phyloP scores from a whole-genome alignment of 35 echinoderm and acorn worm genomes.

The Patiria miniata region DNA sequence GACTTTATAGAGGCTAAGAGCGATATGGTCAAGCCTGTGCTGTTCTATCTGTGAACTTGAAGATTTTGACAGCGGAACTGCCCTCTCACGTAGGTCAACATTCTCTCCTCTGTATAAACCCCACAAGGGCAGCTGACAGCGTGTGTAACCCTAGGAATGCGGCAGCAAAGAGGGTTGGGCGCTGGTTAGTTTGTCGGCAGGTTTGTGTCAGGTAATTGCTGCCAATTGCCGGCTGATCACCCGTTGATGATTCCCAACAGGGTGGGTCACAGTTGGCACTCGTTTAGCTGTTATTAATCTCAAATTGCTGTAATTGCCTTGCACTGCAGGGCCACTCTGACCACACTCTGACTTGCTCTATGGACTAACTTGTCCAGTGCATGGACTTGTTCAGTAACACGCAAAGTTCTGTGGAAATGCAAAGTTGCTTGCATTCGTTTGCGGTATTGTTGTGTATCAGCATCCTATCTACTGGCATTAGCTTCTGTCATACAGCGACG shows the following conservation, averaged over 20 bases:
- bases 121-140: slow-evolving; percentile 13
- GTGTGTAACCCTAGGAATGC: not conserved
- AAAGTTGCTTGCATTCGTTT: too few relatives aligned
- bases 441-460: too few relatives aligned
- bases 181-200: not conserved
- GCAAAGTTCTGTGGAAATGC: too few relatives aligned
- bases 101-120: not conserved
- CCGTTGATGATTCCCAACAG: not conserved
- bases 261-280: slow-evolving; percentile 20
- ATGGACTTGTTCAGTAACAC: too few relatives aligned
- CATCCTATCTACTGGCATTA: too few relatives aligned
- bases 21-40: too few relatives aligned
- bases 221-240: slow-evolving; percentile 9
- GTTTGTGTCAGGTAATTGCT: slow-evolving; percentile 2
- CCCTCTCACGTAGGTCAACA: too few relatives aligned
- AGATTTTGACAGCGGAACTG: too few relatives aligned
- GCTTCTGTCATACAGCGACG: too few relatives aligned
- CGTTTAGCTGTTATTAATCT: slow-evolving; percentile 24
- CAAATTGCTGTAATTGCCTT: slow-evolving; percentile 17
- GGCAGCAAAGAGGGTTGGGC: not conserved
- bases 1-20: too few relatives aligned
- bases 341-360: not conserved
- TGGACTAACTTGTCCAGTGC: too few relatives aligned
- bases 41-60: too few relatives aligned
- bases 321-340: not conserved